Percentiles rank a stretch among this genome's conserved stretches.
phyloP scores from a whole-genome alignment of 2,888 invertebrate genomes.

The Allolobophora icterica region DNA sequence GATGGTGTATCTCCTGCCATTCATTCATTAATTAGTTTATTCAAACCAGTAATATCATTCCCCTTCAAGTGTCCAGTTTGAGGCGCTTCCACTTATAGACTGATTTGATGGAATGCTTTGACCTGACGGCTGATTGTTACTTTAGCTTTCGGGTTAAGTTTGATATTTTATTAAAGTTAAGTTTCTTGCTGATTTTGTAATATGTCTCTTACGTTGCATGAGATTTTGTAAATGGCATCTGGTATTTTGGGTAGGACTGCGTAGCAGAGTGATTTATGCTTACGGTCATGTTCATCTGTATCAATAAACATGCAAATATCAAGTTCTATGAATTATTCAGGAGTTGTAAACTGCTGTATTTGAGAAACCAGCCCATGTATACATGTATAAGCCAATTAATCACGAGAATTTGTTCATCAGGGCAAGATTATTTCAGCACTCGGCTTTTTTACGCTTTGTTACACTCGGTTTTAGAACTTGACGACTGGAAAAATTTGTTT shows the following conservation, averaged over 20 bases:
- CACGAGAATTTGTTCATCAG: background rate
- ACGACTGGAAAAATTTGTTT: background rate
- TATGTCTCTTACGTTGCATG: background rate
- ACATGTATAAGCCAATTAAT: background rate
- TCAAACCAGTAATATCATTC: background rate
- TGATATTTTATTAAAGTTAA: background rate
- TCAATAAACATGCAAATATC: background rate
- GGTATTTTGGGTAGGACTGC: background rate
- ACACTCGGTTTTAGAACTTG: background rate
- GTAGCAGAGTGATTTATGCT: background rate
- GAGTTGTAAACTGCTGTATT: background rate
- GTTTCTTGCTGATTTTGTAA: background rate
- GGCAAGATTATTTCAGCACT: background rate
- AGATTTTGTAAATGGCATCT: background rate
- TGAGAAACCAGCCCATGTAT: background rate
- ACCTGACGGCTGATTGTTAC: background rate
- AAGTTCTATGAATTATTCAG: background rate
- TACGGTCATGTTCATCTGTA: background rate
- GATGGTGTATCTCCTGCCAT: background rate
- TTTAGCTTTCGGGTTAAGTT: background rate
- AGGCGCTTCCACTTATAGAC: too few species aligned
- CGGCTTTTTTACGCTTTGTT: background rate
- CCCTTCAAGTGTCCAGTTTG: background rate
- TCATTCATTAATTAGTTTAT: background rate
- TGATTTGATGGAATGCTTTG: background rate